Conservation (phyloP, 1,140 invertebrate species). For the Drosophila nikananu region DNA sequence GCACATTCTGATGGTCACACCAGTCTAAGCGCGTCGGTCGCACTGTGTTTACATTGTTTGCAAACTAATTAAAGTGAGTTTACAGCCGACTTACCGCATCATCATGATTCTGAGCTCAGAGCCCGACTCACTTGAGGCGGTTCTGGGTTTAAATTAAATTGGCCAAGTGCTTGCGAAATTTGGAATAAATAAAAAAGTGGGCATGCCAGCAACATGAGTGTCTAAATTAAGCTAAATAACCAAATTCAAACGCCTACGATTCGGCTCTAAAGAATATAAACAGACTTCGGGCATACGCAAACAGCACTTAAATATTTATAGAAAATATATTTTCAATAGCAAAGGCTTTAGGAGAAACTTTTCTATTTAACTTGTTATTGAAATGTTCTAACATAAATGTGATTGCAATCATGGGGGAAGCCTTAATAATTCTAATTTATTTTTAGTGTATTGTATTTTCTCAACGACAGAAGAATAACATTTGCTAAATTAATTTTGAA, state of each 20-base stretch:
- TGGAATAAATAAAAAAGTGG: neutral
- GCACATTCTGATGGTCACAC: neutral
- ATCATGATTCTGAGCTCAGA: slow-evolving; percentile 24
- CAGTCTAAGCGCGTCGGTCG: slow-evolving; percentile 31
- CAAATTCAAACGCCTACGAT: neutral
- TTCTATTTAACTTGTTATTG: neutral
- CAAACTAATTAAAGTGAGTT: slow-evolving; percentile 60
- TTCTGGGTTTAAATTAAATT: slow-evolving; percentile 21
- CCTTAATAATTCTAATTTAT: neutral
- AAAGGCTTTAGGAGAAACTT: neutral
- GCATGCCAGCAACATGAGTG: neutral
- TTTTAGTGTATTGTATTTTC: too few relatives aligned
- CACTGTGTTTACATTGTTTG: slow-evolving; percentile 56
- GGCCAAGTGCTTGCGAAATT: slow-evolving; percentile 13
- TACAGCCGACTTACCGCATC: slow-evolving; percentile 24
- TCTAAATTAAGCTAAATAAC: neutral
- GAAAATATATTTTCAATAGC: neutral
- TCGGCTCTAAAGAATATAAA: neutral
- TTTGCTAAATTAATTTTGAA: too few relatives aligned
- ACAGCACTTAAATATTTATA: slow-evolving; percentile 12
- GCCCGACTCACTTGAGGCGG: slow-evolving; percentile 3
- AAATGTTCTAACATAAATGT: neutral
- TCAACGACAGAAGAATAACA: neutral
- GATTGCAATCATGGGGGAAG: neutral
- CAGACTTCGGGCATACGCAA: too few relatives aligned